Evolutionary conservation across 2,888 invertebrate species (phyloP), one percentile per base, ranked within the genome.

Genomic region (Drosophila paracracens): DNA sequence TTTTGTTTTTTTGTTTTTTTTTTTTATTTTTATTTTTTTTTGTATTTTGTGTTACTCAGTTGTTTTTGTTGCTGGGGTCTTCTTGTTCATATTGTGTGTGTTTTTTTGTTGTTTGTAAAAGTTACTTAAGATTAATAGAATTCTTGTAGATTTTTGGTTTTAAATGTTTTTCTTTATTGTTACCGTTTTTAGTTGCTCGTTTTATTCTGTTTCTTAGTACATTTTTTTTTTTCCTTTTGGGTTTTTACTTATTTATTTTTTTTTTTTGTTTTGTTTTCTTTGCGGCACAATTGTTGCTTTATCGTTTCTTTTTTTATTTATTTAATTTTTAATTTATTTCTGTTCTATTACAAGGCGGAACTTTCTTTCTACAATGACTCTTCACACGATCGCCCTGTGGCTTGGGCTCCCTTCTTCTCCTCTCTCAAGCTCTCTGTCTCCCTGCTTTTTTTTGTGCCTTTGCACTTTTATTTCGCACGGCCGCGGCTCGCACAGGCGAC

Each of bases 211-310:
- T 74, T 64, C 66, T 71, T 83, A 81, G 75, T 85, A 79, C 60
- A 69, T 82, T 66, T 69, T 63, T 69, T 69, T 63, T 69, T 70
- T 81, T 65, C 62, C 68, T 61, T 64, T 60, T 76, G 70, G 35
- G 64, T 78, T 79, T 63, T 73, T 82, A 43, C 21, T 70, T 69
- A 65, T 74, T 64, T 60, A 4, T 18, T 64, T 54, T 65, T 83
- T 83, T 56, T 79, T 38, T n/a, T 38, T 36, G 36, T 10, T 67
- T 66, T 68, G 70, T 73, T 76, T 70, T 64, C 64, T 83, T 90
- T 91, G 88, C 89, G 83, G 91, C 83, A 91, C 88, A 85, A 88
- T 91, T 89, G 89, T 91, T 84, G 85, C 91, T 90, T 84, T 76
- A 83, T 83, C 81, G 81, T 77, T 79, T 76, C 62, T 88, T 88